Evolutionary conservation across 2,888 invertebrate genomes (phyloP), one percentile per base, ranked within the genome.

Genomic region (Macropis europaea): DNA sequence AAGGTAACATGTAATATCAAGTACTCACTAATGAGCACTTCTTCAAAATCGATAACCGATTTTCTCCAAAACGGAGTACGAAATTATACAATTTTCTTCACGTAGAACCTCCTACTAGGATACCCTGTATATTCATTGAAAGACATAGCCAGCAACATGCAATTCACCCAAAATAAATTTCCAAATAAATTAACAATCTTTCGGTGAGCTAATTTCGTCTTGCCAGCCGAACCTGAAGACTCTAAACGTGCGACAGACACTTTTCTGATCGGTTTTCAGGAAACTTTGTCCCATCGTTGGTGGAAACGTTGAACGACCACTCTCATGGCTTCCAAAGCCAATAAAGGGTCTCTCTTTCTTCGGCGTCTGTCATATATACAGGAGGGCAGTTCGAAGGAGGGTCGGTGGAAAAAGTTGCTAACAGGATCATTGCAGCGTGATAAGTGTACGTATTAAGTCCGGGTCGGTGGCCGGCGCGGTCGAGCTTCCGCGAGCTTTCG

Each of bases 241-340:
- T n/a, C n/a, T n/a, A n/a, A n/a, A n/a, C n/a, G n/a, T n/a, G n/a
- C n/a, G n/a, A n/a, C n/a, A n/a, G 22, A 24, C 30, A 24, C 34
- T 28, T 26, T 6, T 13, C 30, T 26, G 32, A 3, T 62, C 26
- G 22, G 40, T 42, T 28, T 52, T 30, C 30, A 45, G 30, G 30
- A n/a, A 63, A 63, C 57, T 70, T 61, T 47, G 43, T 26, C 15
- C 48, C 7, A 30, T 13, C 57, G 36, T 28, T 24, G 53, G 56
- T 26, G 48, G 64, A 28, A 45, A 61, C 34, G 53, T 7, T 22
- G 38, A 30, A 30, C 69, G 74, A 76, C 82, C 76, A 77, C 82
- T 76, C 45, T 48, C 73, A 66, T 64, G 83, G 85, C 81, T 86
- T 86, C 86, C 73, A 81, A 87, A 86, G 83, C 87, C 86, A 86